Conservation (phyloP, 2,888 invertebrate genomes). For the Hydropsyche betteni region DNA sequence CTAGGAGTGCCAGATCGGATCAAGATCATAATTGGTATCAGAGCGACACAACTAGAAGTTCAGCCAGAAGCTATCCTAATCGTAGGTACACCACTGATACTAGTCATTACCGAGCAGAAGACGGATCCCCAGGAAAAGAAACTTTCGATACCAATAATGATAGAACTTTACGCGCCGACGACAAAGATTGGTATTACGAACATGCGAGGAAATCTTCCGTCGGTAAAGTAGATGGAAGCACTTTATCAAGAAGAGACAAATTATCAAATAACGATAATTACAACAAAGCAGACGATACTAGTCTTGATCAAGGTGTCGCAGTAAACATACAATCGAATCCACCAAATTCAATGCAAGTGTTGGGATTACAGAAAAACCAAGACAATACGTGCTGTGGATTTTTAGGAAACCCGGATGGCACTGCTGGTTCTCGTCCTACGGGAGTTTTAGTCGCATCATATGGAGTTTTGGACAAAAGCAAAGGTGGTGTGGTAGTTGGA, state of each 20-base stretch:
- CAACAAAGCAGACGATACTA: constrained; percentile 46
- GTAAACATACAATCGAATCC: constrained; percentile 24
- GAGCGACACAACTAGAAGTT: constrained; percentile 46
- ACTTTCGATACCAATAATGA: constrained; percentile 46
- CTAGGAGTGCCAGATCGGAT: constrained; percentile 47
- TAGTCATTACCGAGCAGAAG: constrained; percentile 49
- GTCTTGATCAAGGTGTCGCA: constrained; percentile 41
- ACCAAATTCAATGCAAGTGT: constrained; percentile 41
- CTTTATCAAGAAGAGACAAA: constrained; percentile 44
- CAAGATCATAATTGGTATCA: constrained; percentile 51
- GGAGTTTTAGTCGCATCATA: constrained; percentile 60
- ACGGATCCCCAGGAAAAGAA: constrained; percentile 49
- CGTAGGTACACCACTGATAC: constrained; percentile 43
- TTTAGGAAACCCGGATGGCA: constrained; percentile 45
- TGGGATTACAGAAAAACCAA: constrained; percentile 47
- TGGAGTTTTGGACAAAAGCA: constrained; percentile 58
- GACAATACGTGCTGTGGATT: constrained; percentile 50
- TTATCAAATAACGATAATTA: constrained; percentile 42
- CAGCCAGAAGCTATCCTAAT: constrained; percentile 42
- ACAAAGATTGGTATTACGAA: constrained; percentile 50
- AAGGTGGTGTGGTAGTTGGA: constrained; percentile 57
- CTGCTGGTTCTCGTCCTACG: constrained; percentile 51
- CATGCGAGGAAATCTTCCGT: constrained; percentile 43
- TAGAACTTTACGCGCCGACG: constrained; percentile 50
- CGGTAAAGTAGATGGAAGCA: constrained; percentile 43